Evolutionary conservation across 2,797 vertebrate species (phyloP).

Genomic region (Takifugu rubripes): DNA sequence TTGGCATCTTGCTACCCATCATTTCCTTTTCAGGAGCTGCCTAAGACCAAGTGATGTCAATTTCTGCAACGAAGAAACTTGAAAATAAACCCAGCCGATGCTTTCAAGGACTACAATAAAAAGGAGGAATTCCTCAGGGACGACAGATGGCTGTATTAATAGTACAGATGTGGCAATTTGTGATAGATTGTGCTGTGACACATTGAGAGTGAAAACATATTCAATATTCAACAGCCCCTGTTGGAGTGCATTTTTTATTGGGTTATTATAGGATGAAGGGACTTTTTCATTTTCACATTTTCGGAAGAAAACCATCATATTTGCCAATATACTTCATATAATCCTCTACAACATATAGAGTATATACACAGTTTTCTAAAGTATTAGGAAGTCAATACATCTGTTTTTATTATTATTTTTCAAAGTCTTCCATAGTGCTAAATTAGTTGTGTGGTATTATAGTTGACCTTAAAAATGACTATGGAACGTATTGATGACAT

Average conservation of each 20-base stretch:
- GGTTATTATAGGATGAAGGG: too few relatives aligned
- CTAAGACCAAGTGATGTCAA: constrained; percentile 17
- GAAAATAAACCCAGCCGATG: constrained; percentile 24
- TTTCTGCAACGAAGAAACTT: constrained; percentile 26
- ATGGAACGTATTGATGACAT: too few relatives aligned
- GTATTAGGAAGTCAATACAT: too few relatives aligned
- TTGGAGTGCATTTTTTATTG: not conserved
- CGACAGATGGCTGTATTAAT: constrained; percentile 24
- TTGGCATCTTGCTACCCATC: constrained; percentile 4
- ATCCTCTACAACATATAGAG: too few relatives aligned
- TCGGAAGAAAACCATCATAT: too few relatives aligned
- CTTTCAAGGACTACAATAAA: constrained; percentile 11
- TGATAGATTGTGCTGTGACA: constrained; percentile 12
- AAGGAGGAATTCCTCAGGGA: constrained; percentile 26
- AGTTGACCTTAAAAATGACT: too few relatives aligned
- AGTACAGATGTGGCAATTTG: constrained; percentile 19
- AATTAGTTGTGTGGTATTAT: too few relatives aligned
- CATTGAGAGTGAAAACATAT: constrained; percentile 9
- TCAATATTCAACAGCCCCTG: not conserved
- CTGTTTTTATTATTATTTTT: too few relatives aligned
- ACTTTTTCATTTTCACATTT: too few relatives aligned
- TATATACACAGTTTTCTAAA: too few relatives aligned
- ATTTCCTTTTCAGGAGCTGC: constrained; percentile 29
- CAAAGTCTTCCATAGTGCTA: too few relatives aligned
- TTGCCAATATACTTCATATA: too few relatives aligned